Evolutionary conservation across 2,888 invertebrate genomes (phyloP).

Genomic region (Archips crataeganus): DNA sequence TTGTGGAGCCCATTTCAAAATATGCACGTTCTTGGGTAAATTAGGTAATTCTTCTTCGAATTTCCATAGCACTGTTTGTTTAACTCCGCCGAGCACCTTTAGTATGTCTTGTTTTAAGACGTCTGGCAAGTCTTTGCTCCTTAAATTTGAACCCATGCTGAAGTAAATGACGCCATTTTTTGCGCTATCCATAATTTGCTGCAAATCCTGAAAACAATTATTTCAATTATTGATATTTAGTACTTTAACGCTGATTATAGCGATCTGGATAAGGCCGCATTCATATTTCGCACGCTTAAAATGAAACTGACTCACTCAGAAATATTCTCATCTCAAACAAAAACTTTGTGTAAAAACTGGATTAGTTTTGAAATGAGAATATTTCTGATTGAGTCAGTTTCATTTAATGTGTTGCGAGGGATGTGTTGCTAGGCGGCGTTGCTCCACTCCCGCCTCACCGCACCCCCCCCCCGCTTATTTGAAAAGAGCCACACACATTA

Average conservation of each 20-base stretch:
- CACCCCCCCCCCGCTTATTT: too few relatives aligned
- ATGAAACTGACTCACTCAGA: too few relatives aligned
- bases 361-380: too few relatives aligned
- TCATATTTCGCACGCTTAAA: too few relatives aligned
- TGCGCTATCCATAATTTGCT: conserved; percentile 55
- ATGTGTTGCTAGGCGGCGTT: too few relatives aligned
- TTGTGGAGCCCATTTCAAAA: conserved; percentile 63
- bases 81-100: conserved; percentile 57
- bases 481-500: too few relatives aligned
- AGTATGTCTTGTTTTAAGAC: conserved; percentile 52
- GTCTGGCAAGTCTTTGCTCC: conserved; percentile 58
- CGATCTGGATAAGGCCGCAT: too few relatives aligned
- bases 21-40: conserved; percentile 58
- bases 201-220: conserved; percentile 7
- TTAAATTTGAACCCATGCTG: conserved; percentile 67
- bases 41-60: conserved; percentile 55
- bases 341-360: too few relatives aligned
- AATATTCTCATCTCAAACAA: too few relatives aligned
- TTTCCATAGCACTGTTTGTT: conserved; percentile 69
- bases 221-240: background rate
- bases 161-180: conserved; percentile 66
- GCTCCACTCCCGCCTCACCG: too few relatives aligned
- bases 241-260: background rate
- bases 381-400: too few relatives aligned
- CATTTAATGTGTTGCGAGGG: too few relatives aligned